Conservation (phyloP, 2,888 invertebrate species). For the Lasioglossum morio region DNA sequence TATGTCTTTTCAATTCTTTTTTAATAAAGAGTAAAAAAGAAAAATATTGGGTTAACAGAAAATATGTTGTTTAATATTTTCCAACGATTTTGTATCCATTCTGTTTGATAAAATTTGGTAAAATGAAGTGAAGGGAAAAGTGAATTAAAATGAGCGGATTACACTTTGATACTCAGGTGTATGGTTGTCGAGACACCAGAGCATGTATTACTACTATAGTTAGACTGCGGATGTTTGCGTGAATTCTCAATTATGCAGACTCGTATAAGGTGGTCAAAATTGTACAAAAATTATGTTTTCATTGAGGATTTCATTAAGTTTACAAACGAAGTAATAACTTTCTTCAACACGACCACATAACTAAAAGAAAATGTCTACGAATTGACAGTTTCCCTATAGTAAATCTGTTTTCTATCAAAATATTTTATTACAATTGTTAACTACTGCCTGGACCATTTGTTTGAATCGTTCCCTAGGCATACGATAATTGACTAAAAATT, state of each 20-base stretch:
- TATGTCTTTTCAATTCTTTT: not conserved
- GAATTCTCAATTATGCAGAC: not conserved
- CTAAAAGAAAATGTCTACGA: not conserved
- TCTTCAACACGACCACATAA: not conserved
- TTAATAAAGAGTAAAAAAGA: not conserved
- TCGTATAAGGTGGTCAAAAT: not conserved
- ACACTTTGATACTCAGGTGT: not conserved
- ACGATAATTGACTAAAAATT: not conserved
- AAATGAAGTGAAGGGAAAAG: not conserved
- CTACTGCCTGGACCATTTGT: not conserved
- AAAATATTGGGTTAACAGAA: not conserved
- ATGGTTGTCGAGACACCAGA: not conserved
- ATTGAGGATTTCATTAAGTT: not conserved
- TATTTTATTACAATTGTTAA: not conserved
- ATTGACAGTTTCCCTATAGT: not conserved
- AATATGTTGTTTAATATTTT: not conserved
- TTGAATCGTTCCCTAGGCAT: not conserved
- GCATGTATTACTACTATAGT: not conserved
- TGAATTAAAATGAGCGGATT: not conserved
- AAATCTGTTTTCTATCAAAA: not conserved
- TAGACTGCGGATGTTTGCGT: constrained; percentile 10
- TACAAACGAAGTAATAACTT: not conserved
- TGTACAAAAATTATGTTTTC: not conserved
- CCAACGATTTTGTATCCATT: not conserved
- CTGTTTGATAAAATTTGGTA: not conserved